phyloP scores from a whole-genome alignment of 2,888 invertebrate genomes.

The Ornithoptera priamus region DNA sequence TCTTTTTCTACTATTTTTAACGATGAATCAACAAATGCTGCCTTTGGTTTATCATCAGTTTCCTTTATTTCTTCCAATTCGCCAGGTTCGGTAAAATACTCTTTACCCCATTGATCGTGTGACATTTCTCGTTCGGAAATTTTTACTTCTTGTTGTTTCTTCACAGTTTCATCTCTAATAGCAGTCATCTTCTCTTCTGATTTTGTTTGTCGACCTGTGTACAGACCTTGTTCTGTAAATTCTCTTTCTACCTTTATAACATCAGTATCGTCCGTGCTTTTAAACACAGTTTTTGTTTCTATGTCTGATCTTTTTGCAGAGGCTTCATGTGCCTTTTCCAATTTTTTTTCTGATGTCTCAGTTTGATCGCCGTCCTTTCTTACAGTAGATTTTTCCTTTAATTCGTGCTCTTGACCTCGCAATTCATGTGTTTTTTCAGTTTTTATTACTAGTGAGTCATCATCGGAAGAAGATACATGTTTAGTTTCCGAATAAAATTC shows the following conservation, averaged over 20 bases:
- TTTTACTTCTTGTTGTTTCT: slow-evolving; percentile 74
- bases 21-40: slow-evolving; percentile 68
- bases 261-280: slow-evolving; percentile 68
- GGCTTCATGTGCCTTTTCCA: slow-evolving; percentile 77
- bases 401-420: slow-evolving; percentile 72
- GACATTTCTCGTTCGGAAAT: slow-evolving; percentile 76
- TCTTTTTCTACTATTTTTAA: slow-evolving; percentile 72
- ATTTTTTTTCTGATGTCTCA: slow-evolving; percentile 74
- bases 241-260: slow-evolving; percentile 67
- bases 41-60: slow-evolving; percentile 66
- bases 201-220: slow-evolving; percentile 69
- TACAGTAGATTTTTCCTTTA: slow-evolving; percentile 71
- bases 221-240: slow-evolving; percentile 71
- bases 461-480: slow-evolving; percentile 73
- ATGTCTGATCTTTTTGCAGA: slow-evolving; percentile 69
- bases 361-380: slow-evolving; percentile 72
- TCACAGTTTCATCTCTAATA: slow-evolving; percentile 70
- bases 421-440: slow-evolving; percentile 72
- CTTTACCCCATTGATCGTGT: slow-evolving; percentile 78
- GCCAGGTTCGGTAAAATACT: slow-evolving; percentile 74
- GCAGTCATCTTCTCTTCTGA: slow-evolving; percentile 76
- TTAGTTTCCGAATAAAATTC: slow-evolving; percentile 73
- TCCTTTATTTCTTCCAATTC: slow-evolving; percentile 72
- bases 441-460: slow-evolving; percentile 72
- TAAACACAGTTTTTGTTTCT: slow-evolving; percentile 71